A percentile compares a stretch with the other conserved stretches of the same genome.
Evolutionary conservation across 64 coral and sea anemone genomes (phyloP).

Genomic region (Pocillopora verrucosa): DNA sequence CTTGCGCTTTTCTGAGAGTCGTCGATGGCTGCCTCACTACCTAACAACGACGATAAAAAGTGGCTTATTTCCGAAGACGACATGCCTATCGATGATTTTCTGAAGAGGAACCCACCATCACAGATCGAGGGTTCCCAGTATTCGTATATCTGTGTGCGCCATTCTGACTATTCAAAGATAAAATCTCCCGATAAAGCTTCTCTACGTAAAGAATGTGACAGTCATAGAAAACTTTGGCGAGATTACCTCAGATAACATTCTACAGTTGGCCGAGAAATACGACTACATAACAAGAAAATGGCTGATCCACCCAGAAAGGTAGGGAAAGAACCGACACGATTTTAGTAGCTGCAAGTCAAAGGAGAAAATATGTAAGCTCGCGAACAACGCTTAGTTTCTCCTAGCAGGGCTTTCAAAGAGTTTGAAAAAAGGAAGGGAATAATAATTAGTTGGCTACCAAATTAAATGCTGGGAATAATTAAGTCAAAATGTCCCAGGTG

Average conservation of each 20-base stretch:
- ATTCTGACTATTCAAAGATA: not conserved
- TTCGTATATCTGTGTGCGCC: not conserved
- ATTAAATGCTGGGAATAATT: too few relatives aligned
- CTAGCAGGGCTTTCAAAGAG: too few relatives aligned
- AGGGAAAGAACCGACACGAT: not conserved
- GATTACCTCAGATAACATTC: not conserved
- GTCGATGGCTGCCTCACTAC: not conserved
- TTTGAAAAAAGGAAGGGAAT: too few relatives aligned
- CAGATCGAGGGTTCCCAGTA: not conserved
- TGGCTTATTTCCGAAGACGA: constrained; percentile 1
- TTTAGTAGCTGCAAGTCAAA: too few relatives aligned
- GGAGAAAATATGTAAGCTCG: too few relatives aligned
- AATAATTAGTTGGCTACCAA: too few relatives aligned
- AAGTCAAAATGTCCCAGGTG: too few relatives aligned
- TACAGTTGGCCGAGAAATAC: constrained; percentile 28
- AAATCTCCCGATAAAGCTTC: not conserved
- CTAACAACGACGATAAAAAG: too few relatives aligned
- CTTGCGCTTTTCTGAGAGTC: not conserved
- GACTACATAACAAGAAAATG: constrained; percentile 11
- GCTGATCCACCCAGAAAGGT: constrained; percentile 29
- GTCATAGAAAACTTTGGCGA: not conserved
- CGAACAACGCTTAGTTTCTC: too few relatives aligned
- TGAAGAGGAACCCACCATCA: constrained; percentile 3
- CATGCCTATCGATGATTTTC: constrained; percentile 5
- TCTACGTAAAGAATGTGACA: not conserved